Conservation (phyloP, 2,888 invertebrate species). For the Habroteleia sp. region DNA sequence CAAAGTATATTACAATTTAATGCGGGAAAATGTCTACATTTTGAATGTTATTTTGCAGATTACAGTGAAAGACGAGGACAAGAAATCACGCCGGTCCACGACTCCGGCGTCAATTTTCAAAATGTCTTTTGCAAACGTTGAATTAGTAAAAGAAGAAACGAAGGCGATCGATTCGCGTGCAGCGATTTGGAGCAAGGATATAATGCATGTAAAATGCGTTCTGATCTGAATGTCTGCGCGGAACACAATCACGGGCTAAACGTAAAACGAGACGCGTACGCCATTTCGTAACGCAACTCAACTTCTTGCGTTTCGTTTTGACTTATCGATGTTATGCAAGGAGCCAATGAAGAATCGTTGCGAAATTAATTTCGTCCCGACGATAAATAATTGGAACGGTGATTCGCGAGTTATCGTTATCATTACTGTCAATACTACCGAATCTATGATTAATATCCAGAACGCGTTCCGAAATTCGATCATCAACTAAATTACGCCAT, state of each 20-base stretch:
- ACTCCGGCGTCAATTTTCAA: too few relatives aligned
- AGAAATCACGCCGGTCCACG: too few relatives aligned
- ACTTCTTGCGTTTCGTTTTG: conserved; percentile 48
- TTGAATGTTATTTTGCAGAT: too few relatives aligned
- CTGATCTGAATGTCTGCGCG: conserved; percentile 54
- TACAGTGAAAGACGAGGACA: too few relatives aligned
- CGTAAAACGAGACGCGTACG: conserved; percentile 27
- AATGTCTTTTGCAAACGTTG: conserved; percentile 2
- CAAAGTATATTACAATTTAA: too few relatives aligned
- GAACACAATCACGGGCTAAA: conserved; percentile 45
- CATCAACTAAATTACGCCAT: conserved; percentile 10
- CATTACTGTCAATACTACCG: conserved; percentile 22
- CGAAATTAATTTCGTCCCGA: conserved; percentile 17
- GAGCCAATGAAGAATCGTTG: conserved; percentile 2
- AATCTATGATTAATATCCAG: conserved; percentile 13
- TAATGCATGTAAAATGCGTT: conserved; percentile 52
- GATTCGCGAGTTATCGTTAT: conserved; percentile 31
- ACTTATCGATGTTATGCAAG: conserved; percentile 36
- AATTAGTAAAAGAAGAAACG: conserved; percentile 40
- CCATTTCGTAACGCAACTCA: conserved; percentile 22
- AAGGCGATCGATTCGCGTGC: conserved; percentile 55
- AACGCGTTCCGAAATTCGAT: conserved; percentile 14
- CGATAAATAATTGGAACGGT: conserved; percentile 25
- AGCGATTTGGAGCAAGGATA: conserved; percentile 64
- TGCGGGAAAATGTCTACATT: too few relatives aligned